Evolutionary conservation across 2,888 invertebrate species (phyloP), one percentile per base, ranked within the genome.

Genomic region (Polydrusus cervinus): DNA sequence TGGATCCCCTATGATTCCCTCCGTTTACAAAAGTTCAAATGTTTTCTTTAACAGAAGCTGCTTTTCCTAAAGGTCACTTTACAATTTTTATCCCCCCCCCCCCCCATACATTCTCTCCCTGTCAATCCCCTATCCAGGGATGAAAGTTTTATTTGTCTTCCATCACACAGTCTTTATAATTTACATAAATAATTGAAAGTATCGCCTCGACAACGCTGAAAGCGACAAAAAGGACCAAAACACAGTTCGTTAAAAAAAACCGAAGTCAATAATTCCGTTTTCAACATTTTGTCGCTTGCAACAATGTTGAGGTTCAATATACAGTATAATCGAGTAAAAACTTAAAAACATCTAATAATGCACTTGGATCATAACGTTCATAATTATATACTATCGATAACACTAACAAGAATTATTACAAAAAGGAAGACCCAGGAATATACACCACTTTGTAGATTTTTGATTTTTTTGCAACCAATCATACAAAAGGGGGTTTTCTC

Each of bases 261-360:
- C 25, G 25, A 25, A 5, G 25, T 5, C 5, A 25, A 25, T 25
- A 25, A 5, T 25, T 25, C 25, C 25, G 25, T 25, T 25, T 25
- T 25, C 25, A 25, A 25, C 25, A 25, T 25, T 25, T n/a, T n/a
- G n/a, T n/a, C n/a, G n/a, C n/a, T n/a, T n/a, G n/a, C n/a, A n/a
- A n/a, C n/a, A n/a, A n/a, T n/a, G n/a, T n/a, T n/a, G n/a, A n/a
- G n/a, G n/a, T n/a, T 57, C 16, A 55, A 55, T n/a, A 34, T n/a
- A 13, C 38, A 18, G 11, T 60, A 38, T 30, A 60, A 60, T 38
- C 38, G 57, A 38, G 57, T 60, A 18, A 18, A 60, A 38, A 38
- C 57, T 60, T 38, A 60, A 57, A 57, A 57, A 38, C 34, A 57
- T 14, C 57, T 60, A 60, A 60, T 60, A 60, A 60, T 60, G 57